These are phyloP conservation scores for Dryas iulia DNA, from an alignment of 1,140 invertebrate species.

Conservation along the genomic window DNA sequence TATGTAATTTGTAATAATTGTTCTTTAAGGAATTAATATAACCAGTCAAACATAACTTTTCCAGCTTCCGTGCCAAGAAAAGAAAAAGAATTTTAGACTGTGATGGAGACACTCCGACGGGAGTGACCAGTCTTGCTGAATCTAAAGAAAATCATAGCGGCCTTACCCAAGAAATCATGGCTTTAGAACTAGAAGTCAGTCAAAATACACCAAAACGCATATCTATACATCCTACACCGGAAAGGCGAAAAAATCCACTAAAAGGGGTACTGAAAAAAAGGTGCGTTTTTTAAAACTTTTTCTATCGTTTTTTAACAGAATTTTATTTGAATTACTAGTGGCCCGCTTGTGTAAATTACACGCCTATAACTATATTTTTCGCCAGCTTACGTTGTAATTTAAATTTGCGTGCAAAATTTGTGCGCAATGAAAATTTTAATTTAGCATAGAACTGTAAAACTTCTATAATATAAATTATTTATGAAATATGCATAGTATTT, in stretches of 20 bases:
- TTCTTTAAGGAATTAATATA: no score
- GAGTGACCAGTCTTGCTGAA: slow-evolving; percentile 59
- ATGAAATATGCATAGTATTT: no score
- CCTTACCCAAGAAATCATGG: slow-evolving; percentile 85
- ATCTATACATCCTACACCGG: slow-evolving; percentile 71
- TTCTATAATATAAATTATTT: no score
- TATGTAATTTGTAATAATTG: no score
- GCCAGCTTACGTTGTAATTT: no score
- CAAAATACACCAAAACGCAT: slow-evolving; percentile 82
- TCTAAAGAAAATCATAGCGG: slow-evolving; percentile 81
- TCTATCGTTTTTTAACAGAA: neutral
- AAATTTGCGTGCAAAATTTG: no score
- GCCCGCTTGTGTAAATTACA: no score
- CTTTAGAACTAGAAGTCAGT: slow-evolving; percentile 69
- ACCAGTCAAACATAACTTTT: neutral
- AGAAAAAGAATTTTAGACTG: slow-evolving; percentile 80
- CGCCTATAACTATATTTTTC: no score
- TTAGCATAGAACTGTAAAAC: no score
- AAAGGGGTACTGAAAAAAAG: slow-evolving; percentile 82
- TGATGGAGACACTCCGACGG: slow-evolving; percentile 69
- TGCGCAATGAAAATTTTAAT: no score
- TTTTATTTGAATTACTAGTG: neutral
- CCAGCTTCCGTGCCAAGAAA: slow-evolving; percentile 79
- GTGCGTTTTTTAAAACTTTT: slow-evolving; percentile 40
- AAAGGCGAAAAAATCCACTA: slow-evolving; percentile 79